Evolutionary conservation across 2,113 vertebrate species (phyloP), one percentile per base, ranked within the genome.

Genomic region (Apistogramma diplotaenia): DNA sequence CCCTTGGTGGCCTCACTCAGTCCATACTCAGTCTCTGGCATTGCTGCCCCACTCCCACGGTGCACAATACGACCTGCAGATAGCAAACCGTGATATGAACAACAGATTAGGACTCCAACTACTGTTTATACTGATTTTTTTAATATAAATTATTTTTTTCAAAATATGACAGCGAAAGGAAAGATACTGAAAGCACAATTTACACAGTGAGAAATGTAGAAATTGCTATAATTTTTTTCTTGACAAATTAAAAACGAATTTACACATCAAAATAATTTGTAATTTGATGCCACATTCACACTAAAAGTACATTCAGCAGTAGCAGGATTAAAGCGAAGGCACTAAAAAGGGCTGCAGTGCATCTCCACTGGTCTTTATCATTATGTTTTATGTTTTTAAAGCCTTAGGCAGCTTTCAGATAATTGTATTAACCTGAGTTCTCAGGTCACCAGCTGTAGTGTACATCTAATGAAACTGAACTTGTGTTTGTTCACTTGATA

Each of bases 1-100:
- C 95, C 92, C n/a, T 92, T 95, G 11, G 94, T 85, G 49, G 92
- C 85, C 67, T 97, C 96, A 19, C 85, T 89, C 85, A 95, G 37
- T 8, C 86, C 91, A 8, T 82, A 94, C 73, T 94, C 93, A 2
- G 81, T 83, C 56, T 91, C 90, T 65, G 78, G 25, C 7, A 94
- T 2, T 1, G 92, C 85, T 7, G 89, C 35, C 3, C 89, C 91
- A 5, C 89, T 89, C 3, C 73, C 89, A 76, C 59, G 51, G 67
- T 90, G 94, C 37, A 88, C 83, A 10, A 87, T 60, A 40, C 87
- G 92, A 75, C 95, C 96, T 95, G 90, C 6, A 60, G 74, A 74
- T 25, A 23, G 85, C 19, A 53, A n/a, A 82, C 46, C 21, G 25
- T 21, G 3, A 9, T 3, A 7, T 49, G 62, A 49, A 43, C 10